A percentile compares a stretch with the other conserved stretches of the same genome.
Conservation (phyloP, 1,140 invertebrate genomes). For the Akabosia matsudoensis region DNA sequence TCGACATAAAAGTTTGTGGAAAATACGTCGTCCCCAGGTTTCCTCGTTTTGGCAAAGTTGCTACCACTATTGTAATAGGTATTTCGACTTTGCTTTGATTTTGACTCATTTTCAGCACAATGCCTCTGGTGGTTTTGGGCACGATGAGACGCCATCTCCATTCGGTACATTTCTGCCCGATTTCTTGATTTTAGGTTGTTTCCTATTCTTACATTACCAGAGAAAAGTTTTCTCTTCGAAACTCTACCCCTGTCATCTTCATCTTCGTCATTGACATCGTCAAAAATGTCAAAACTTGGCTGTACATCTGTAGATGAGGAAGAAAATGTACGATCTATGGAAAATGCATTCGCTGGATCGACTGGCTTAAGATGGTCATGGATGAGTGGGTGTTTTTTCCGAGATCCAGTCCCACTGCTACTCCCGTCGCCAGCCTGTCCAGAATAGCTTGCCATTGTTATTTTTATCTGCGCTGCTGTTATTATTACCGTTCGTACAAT, state of each 20-base stretch:
- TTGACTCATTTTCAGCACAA: not conserved
- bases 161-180: not conserved
- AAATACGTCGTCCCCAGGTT: too few relatives aligned
- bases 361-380: not conserved
- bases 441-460: slow-evolving; percentile 4
- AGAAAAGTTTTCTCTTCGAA: not conserved
- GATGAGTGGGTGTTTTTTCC: not conserved
- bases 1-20: not conserved
- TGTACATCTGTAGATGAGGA: not conserved
- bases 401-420: not conserved
- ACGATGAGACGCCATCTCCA: not conserved
- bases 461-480: too few relatives aligned
- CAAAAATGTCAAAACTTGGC: slow-evolving; percentile 22
- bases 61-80: not conserved
- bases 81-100: not conserved
- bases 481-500: not conserved
- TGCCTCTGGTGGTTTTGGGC: not conserved
- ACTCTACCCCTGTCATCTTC: not conserved
- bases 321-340: slow-evolving; percentile 25
- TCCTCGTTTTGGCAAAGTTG: not conserved
- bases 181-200: not conserved
- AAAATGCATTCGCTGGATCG: not conserved
- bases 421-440: not conserved
- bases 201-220: not conserved
- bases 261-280: slow-evolving; percentile 19